Percentiles rank a stretch among this genome's conserved stretches.
These are phyloP conservation scores for Platypus cylindrus DNA, from an alignment of 2,888 invertebrate genomes.

Conservation along the genomic window DNA sequence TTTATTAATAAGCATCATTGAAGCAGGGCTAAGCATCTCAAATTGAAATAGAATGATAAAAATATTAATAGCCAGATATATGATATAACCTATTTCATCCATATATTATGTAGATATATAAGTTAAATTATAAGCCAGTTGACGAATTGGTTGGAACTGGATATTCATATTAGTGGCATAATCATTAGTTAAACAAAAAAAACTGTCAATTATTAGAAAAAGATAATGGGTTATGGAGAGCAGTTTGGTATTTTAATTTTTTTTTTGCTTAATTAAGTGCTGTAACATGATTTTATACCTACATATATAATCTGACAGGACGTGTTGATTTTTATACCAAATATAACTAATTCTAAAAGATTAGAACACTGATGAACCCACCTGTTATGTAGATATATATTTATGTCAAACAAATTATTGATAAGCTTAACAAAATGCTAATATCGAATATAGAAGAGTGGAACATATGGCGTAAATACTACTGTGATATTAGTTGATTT, in stretches of 20 bases:
- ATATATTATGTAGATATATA: too few relatives aligned
- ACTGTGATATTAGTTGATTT: constrained; percentile 17
- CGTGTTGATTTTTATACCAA: constrained; percentile 14
- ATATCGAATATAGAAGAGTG: constrained; percentile 22
- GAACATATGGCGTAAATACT: constrained; percentile 24
- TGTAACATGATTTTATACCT: constrained; percentile 14
- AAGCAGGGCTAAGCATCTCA: too few relatives aligned
- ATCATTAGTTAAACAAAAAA: constrained; percentile 14
- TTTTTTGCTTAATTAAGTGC: constrained; percentile 17
- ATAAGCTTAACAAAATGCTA: constrained; percentile 25
- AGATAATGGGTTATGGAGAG: constrained; percentile 11
- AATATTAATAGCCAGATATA: too few relatives aligned
- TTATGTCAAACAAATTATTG: constrained; percentile 23
- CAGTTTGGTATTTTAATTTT: constrained; percentile 16
- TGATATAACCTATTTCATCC: too few relatives aligned
- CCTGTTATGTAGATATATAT: constrained; percentile 18
- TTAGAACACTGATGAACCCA: constrained; percentile 17
- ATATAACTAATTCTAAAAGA: constrained; percentile 16
- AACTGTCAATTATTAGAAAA: constrained; percentile 14
- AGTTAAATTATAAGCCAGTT: too few relatives aligned
- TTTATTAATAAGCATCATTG: too few relatives aligned
- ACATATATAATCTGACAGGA: constrained; percentile 16
- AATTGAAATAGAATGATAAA: too few relatives aligned
- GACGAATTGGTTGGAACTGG: constrained; percentile 13
- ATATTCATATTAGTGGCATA: constrained; percentile 12